phyloP scores from a whole-genome alignment of 2,888 invertebrate genomes.

The Tortricodes alternella region DNA sequence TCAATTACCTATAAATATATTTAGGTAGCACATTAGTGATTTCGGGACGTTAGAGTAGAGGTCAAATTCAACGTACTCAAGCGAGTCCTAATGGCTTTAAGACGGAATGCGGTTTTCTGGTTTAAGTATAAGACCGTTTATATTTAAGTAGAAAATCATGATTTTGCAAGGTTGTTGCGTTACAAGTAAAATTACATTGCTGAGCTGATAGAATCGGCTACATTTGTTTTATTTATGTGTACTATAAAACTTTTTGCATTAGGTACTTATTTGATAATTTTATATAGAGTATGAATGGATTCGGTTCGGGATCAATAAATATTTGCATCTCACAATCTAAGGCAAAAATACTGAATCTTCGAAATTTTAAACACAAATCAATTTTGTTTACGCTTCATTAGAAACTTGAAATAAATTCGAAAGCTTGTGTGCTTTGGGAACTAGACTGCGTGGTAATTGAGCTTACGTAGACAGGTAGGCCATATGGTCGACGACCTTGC shows the following conservation, averaged over 20 bases:
- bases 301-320: constrained; percentile 17
- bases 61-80: constrained; percentile 17
- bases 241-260: neutral
- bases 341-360: neutral
- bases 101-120: constrained; percentile 4
- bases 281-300: neutral
- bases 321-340: neutral
- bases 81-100: constrained; percentile 4
- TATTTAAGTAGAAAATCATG: too few relatives aligned
- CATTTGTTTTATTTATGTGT: neutral
- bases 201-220: neutral
- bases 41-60: constrained; percentile 6
- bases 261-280: neutral
- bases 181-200: neutral
- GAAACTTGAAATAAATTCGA: neutral
- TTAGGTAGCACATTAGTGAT: constrained; percentile 9
- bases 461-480: constrained; percentile 47
- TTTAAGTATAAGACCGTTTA: too few relatives aligned
- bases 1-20: too few relatives aligned
- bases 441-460: constrained; percentile 19
- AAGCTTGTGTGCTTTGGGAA: constrained; percentile 5
- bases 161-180: neutral
- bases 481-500: constrained; percentile 74
- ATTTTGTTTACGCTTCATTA: constrained; percentile 4
- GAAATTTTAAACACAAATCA: neutral